Percentiles rank a stretch among this genome's conserved stretches.
phyloP scores from a whole-genome alignment of 2,113 vertebrate species.

The Ramphastos sulfuratus region DNA sequence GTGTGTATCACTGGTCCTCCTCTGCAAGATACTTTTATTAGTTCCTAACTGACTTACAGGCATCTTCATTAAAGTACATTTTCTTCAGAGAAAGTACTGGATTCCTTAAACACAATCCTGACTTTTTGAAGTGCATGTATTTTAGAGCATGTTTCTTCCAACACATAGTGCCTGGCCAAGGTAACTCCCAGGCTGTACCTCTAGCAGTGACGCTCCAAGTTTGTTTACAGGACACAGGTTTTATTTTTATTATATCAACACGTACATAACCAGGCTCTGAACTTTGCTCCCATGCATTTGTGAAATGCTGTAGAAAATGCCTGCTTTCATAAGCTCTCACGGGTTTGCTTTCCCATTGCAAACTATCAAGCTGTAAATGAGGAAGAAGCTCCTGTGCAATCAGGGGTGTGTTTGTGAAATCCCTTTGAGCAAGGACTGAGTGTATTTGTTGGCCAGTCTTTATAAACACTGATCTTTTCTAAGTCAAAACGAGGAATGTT shows the following conservation, averaged over 20 bases:
- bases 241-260: constrained; percentile 40
- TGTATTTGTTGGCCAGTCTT: not conserved
- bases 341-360: not conserved
- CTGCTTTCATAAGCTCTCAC: not conserved
- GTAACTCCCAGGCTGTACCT: not conserved
- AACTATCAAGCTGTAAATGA: not conserved
- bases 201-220: not conserved
- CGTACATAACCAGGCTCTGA: not conserved
- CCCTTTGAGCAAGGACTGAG: not conserved
- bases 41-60: not conserved
- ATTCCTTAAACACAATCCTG: not conserved
- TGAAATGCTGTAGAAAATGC: not conserved
- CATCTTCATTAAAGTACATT: not conserved
- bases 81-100: not conserved
- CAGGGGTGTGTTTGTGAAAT: not conserved
- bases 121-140: not conserved
- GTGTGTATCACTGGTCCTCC: not conserved
- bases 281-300: not conserved
- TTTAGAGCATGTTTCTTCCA: not conserved
- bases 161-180: not conserved
- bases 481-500: not conserved
- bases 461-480: not conserved
- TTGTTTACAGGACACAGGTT: constrained; percentile 41
- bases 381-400: not conserved
- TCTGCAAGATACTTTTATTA: not conserved